Evolutionary conservation across 1,140 invertebrate species (phyloP).

Genomic region (Leptopilina boulardi): DNA sequence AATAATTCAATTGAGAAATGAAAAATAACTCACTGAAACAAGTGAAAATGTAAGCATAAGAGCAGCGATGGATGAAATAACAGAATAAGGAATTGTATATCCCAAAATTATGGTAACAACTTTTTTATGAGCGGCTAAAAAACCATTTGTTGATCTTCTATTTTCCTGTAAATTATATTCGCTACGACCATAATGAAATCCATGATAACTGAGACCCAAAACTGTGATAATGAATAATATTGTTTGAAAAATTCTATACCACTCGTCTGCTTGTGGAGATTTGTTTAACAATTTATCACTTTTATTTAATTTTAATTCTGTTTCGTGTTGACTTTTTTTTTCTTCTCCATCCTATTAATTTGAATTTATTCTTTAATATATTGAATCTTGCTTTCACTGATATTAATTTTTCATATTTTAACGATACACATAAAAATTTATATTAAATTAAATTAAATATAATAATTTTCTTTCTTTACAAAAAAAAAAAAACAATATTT

Average conservation of each 20-base stretch:
- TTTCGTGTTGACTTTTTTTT: background rate
- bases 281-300: conserved; percentile 35
- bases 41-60: conserved; percentile 63
- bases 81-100: conserved; percentile 54
- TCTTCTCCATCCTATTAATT: background rate
- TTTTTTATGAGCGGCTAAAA: conserved; percentile 48
- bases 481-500: no score
- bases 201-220: conserved; percentile 57
- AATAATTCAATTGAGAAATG: background rate
- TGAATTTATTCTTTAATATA: background rate
- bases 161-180: conserved; percentile 61
- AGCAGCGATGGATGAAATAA: conserved; percentile 46
- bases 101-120: conserved; percentile 58
- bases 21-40: conserved; percentile 52
- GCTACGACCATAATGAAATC: conserved; percentile 50
- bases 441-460: no score
- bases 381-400: background rate
- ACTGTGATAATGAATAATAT: conserved; percentile 49
- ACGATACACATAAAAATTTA: no score
- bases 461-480: no score
- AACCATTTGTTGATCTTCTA: conserved; percentile 52
- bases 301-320: background rate
- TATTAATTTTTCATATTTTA: no score
- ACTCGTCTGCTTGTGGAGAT: conserved; percentile 41
- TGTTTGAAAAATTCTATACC: conserved; percentile 52